These are phyloP conservation scores for Manduca sexta DNA, from an alignment of 1,140 invertebrate species.

Conservation along the genomic window DNA sequence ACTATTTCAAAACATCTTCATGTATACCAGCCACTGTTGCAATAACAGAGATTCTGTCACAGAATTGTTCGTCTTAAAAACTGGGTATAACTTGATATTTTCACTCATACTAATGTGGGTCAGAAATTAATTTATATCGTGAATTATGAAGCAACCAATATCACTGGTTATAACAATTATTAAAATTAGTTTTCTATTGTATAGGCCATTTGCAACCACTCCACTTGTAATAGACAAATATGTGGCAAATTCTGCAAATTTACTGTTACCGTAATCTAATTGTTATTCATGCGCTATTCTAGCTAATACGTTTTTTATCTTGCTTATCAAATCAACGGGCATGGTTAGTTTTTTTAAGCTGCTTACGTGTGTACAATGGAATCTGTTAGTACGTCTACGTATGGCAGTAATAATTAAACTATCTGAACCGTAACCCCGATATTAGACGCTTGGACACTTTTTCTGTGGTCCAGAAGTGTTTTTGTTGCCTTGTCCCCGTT, in stretches of 20 bases:
- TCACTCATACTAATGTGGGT: neutral
- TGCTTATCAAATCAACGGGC: constrained; percentile 1
- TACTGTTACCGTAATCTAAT: constrained; percentile 11
- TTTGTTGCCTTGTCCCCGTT: constrained; percentile 50
- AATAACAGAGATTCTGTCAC: neutral
- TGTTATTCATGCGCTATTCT: constrained; percentile 4
- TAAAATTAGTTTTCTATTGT: too few relatives aligned
- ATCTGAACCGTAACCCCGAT: constrained; percentile 14
- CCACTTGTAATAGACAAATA: too few relatives aligned
- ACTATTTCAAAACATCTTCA: constrained; percentile 37
- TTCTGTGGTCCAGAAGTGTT: constrained; percentile 37
- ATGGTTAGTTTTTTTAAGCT: constrained; percentile 1
- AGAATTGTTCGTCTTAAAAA: neutral
- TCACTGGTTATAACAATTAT: too few relatives aligned
- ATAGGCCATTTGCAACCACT: too few relatives aligned
- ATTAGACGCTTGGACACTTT: constrained; percentile 16
- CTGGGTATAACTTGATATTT: neutral
- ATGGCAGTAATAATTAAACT: constrained; percentile 12
- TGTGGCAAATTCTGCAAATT: neutral
- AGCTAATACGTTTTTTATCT: constrained; percentile 8
- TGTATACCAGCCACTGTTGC: constrained; percentile 6
- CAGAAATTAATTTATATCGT: too few relatives aligned
- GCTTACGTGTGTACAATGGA: constrained; percentile 2
- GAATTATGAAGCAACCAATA: too few relatives aligned
- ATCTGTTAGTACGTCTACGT: constrained; percentile 1